Percentiles rank a stretch among this genome's conserved stretches.
These are phyloP conservation scores for Callyntrura sp. DNA, from an alignment of 2,888 invertebrate genomes.

Conservation along the genomic window DNA sequence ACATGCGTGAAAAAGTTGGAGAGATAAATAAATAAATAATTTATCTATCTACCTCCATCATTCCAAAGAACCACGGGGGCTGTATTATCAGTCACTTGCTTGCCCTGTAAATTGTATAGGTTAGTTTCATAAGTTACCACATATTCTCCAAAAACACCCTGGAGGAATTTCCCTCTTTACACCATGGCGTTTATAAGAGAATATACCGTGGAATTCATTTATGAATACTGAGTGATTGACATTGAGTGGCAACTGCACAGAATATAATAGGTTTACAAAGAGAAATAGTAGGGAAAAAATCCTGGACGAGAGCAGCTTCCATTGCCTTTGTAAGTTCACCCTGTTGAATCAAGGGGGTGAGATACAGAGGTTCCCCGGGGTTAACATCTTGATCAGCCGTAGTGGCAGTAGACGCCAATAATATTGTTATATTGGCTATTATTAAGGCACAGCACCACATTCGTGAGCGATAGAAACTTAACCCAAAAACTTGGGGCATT, in stretches of 20 bases:
- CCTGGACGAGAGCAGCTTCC: conserved; percentile 67
- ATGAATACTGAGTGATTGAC: too few species aligned
- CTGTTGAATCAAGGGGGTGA: conserved; percentile 62
- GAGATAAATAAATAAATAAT: too few species aligned
- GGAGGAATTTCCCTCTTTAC: not conserved
- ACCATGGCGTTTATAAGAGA: not conserved
- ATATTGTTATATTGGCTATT: not conserved
- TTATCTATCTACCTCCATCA: conserved; percentile 86
- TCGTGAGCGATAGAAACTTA: too few species aligned
- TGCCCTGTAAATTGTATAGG: conserved; percentile 23
- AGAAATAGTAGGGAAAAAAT: conserved; percentile 73
- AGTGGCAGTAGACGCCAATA: not conserved
- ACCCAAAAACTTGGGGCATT: too few species aligned
- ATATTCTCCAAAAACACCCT: too few species aligned
- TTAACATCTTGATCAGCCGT: not conserved
- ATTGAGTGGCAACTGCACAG: too few species aligned
- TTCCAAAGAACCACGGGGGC: conserved; percentile 86
- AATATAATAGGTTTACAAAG: too few species aligned
- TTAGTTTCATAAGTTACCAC: not conserved
- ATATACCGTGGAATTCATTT: conserved; percentile 84
- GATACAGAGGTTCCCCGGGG: conserved; percentile 63
- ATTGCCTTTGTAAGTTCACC: conserved; percentile 50
- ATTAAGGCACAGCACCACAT: not conserved
- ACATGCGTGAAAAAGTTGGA: too few species aligned
- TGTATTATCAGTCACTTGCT: conserved; percentile 74